Evolutionary conservation across 2,888 invertebrate genomes (phyloP).

Genomic region (Tanypteryx hageni): DNA sequence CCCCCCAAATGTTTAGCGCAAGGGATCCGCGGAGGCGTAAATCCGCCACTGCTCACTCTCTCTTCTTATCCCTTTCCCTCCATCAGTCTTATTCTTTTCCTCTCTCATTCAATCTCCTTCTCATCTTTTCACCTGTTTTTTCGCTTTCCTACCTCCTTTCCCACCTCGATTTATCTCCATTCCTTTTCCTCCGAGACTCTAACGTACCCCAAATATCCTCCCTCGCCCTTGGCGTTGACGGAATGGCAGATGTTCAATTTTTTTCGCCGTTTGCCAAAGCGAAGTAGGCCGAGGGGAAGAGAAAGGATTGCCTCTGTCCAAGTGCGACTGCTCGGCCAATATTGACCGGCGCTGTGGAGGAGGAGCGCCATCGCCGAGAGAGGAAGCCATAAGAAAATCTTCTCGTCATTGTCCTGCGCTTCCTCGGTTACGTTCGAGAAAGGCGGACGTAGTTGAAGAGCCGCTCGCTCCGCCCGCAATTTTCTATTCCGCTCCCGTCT

Average conservation of each 20-base stretch:
- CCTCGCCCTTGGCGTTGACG: neutral
- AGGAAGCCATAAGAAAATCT: slow-evolving; percentile 20
- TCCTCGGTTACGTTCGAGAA: neutral
- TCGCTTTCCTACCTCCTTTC: neutral
- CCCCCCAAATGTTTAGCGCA: too few relatives aligned
- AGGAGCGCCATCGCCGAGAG: neutral
- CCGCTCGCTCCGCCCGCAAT: too few relatives aligned
- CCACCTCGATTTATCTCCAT: neutral
- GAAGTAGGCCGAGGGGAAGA: slow-evolving; percentile 14
- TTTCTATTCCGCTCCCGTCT: too few relatives aligned
- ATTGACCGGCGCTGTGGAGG: slow-evolving; percentile 42
- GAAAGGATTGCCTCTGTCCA: slow-evolving; percentile 23
- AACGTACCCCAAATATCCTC: neutral
- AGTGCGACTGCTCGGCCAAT: slow-evolving; percentile 62
- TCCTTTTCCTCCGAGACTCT: neutral
- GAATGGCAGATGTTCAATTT: slow-evolving; percentile 19
- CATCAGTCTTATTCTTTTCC: neutral
- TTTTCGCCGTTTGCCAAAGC: neutral
- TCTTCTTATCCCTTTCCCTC: neutral
- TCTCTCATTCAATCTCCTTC: neutral
- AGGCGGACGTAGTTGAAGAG: neutral
- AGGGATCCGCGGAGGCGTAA: too few relatives aligned
- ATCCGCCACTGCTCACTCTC: too few relatives aligned
- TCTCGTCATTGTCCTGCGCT: neutral
- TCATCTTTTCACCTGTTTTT: too few relatives aligned